Evolutionary conservation across 2,888 invertebrate genomes (phyloP), one percentile per base, ranked within the genome.

Genomic region (Rhogogaster chlorosoma): DNA sequence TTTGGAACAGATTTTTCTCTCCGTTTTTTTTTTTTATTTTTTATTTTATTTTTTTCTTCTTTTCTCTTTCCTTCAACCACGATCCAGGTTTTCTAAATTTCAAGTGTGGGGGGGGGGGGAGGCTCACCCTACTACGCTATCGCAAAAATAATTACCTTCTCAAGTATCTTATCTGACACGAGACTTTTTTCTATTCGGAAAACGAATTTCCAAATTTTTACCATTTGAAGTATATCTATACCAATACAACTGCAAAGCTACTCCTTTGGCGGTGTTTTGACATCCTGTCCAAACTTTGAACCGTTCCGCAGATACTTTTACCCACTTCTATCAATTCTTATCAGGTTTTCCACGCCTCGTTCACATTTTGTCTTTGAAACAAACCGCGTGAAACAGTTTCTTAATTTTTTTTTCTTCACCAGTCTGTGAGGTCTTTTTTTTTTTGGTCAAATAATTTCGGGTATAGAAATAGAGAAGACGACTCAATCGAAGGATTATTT

Each of bases 1-100:
- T 83, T 67, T n/a, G 67, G 45, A 83, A 29, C 83, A 83, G 83
- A 64, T 83, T 80, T 80, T 80, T 45, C 9, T 7, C 9, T 36
- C 36, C 12, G 5, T 6, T 77, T 32, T 49, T 73, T 2, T n/a
- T 9, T 71, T 38, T 9, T 38, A 22, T 32, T 12, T 7, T 67
- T n/a, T n/a, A n/a, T n/a, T n/a, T n/a, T n/a, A n/a, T n/a, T n/a
- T n/a, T n/a, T n/a, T n/a, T n/a, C n/a, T n/a, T n/a, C n/a, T n/a
- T n/a, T 64, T 29, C 64, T 64, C 9, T 64, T 64, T 64, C 64
- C 5, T 64, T 64, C 9, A 18, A 64, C 3, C 18, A 18, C 6
- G 4, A 0, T 53, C 18, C 49, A n/a, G n/a, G n/a, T n/a, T n/a
- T n/a, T n/a, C n/a, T n/a, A n/a, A n/a, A n/a, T n/a, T n/a, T n/a